Evolutionary conservation across 2,113 vertebrate species (phyloP).

Genomic region (Percopsis transmontana): DNA sequence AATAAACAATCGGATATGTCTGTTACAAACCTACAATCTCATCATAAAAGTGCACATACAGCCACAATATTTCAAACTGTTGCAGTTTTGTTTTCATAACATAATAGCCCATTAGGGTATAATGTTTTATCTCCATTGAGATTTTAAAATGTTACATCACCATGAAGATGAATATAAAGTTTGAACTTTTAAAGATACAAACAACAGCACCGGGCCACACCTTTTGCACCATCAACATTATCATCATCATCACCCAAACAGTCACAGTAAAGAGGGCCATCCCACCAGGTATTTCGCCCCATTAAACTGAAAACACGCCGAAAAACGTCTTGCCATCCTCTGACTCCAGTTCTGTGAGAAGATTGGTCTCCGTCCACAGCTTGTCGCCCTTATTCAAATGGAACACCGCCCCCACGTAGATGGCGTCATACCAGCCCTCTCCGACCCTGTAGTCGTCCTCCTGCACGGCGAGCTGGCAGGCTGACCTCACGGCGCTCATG

Average conservation of each 20-base stretch:
- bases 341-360: conserved; percentile 48
- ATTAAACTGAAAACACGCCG: conserved; percentile 76
- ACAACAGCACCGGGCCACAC: background rate
- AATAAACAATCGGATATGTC: conserved; percentile 18
- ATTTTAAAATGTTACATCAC: conserved; percentile 47
- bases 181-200: conserved; percentile 34
- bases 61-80: conserved; percentile 61
- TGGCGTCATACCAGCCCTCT: conserved; percentile 67
- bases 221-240: background rate
- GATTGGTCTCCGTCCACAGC: conserved; percentile 65
- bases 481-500: conserved; percentile 67
- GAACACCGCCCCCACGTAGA: conserved; percentile 79
- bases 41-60: background rate
- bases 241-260: background rate
- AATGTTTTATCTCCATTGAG: conserved; percentile 63
- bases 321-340: conserved; percentile 73
- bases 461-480: conserved; percentile 43
- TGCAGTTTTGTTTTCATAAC: conserved; percentile 61
- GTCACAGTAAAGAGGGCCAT: background rate
- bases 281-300: too few species aligned
- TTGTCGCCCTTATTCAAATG: conserved; percentile 66
- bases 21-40: conserved; percentile 45
- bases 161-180: conserved; percentile 56
- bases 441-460: background rate
- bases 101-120: background rate